Evolutionary conservation across 2,113 vertebrate species (phyloP).

Genomic region (Donacobius atricapilla): DNA sequence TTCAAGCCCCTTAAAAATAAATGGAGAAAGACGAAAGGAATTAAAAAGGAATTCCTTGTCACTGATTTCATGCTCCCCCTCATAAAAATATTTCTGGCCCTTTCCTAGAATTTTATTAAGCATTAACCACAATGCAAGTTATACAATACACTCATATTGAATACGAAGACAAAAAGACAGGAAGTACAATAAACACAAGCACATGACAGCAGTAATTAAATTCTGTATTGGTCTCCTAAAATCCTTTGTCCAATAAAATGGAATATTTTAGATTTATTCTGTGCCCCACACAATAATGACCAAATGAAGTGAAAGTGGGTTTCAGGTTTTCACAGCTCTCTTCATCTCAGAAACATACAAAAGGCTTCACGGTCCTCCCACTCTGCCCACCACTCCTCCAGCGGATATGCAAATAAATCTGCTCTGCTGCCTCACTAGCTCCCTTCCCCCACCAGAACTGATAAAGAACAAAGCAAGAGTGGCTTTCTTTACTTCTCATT

Average conservation of each 20-base stretch:
- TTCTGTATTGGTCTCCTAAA: neutral
- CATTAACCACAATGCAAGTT: neutral
- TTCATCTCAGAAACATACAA: neutral
- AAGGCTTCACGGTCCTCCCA: neutral
- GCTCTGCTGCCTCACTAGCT: neutral
- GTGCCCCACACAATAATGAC: neutral
- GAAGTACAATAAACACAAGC: neutral
- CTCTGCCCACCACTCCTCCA: neutral
- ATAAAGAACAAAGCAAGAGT: neutral
- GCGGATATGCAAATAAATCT: neutral
- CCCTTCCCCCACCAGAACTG: neutral
- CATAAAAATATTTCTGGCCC: neutral
- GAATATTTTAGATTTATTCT: neutral
- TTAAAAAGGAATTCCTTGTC: neutral
- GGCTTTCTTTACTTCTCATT: neutral
- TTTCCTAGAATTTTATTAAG: neutral
- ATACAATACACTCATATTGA: neutral
- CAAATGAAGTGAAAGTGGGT: neutral
- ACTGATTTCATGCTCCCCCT: neutral
- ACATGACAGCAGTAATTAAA: neutral
- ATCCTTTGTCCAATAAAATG: neutral
- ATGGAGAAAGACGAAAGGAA: rapidly evolving
- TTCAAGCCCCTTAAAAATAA: neutral
- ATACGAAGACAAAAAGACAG: neutral
- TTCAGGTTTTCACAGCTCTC: neutral